Percentiles rank a stretch among this genome's conserved stretches.
Conservation (phyloP, 1,140 invertebrate genomes). For the Micrasema minimum region DNA sequence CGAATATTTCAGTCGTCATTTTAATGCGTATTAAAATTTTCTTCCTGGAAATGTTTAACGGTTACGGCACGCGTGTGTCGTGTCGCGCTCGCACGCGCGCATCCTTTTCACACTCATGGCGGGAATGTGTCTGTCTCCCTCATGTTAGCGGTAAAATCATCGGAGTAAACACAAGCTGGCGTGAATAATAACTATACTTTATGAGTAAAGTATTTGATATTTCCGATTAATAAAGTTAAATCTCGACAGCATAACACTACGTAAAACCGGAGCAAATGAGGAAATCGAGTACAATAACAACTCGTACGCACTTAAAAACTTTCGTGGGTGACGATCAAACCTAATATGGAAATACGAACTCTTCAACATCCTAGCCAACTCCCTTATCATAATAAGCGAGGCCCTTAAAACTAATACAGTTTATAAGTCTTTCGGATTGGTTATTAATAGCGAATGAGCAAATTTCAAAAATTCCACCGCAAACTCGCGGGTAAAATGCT, state of each 20-base stretch:
- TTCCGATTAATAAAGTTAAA: neutral
- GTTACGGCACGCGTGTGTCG: slow-evolving; percentile 35
- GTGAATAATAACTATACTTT: slow-evolving; percentile 37
- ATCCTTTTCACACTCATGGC: slow-evolving; percentile 32
- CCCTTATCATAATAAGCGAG: neutral
- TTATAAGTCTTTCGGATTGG: neutral
- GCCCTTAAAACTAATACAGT: neutral
- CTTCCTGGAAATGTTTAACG: slow-evolving; percentile 38
- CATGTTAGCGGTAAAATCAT: slow-evolving; percentile 35
- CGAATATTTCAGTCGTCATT: slow-evolving; percentile 7
- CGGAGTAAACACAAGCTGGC: slow-evolving; percentile 37
- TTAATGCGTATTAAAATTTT: slow-evolving; percentile 34
- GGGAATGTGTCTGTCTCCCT: slow-evolving; percentile 16
- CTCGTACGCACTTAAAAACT: slow-evolving; percentile 25
- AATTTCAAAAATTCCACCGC: slow-evolving; percentile 9
- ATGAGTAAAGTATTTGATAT: slow-evolving; percentile 17
- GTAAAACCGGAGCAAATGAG: neutral
- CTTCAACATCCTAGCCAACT: slow-evolving; percentile 13
- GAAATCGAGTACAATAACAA: slow-evolving; percentile 11
- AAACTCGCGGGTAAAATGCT: slow-evolving; percentile 1
- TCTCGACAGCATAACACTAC: neutral
- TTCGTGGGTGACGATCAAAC: slow-evolving; percentile 29
- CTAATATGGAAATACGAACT: slow-evolving; percentile 34
- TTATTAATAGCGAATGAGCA: neutral
- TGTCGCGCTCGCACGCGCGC: slow-evolving; percentile 33